These are phyloP conservation scores for Pimephales promelas DNA, from an alignment of 2,113 vertebrate species.

Conservation along the genomic window DNA sequence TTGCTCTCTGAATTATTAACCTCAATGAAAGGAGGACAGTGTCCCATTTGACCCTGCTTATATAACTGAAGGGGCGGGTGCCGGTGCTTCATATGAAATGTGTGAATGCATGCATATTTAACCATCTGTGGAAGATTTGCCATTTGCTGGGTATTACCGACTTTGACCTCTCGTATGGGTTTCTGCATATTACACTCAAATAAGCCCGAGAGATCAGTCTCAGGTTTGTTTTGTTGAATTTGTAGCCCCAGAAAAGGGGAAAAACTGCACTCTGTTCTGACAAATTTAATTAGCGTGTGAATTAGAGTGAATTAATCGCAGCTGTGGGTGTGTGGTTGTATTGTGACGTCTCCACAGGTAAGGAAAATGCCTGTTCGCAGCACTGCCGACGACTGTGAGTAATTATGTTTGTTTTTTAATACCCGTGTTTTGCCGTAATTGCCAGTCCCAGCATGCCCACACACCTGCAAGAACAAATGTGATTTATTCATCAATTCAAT, in stretches of 20 bases:
- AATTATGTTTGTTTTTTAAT: constrained; percentile 52
- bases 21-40: constrained; percentile 54
- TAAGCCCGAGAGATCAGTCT: neutral
- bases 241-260: neutral
- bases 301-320: constrained; percentile 25
- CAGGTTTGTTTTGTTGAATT: neutral
- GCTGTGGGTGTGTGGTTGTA: constrained; percentile 16
- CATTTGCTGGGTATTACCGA: constrained; percentile 44
- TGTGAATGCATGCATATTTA: constrained; percentile 53
- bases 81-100: constrained; percentile 40
- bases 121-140: constrained; percentile 49
- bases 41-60: constrained; percentile 53
- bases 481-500: constrained; percentile 66
- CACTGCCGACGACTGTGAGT: constrained; percentile 2
- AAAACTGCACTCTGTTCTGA: constrained; percentile 8
- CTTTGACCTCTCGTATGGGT: constrained; percentile 30
- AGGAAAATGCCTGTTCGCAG: constrained; percentile 8
- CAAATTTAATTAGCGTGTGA: constrained; percentile 46
- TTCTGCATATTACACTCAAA: neutral
- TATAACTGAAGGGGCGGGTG: constrained; percentile 47
- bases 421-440: constrained; percentile 48
- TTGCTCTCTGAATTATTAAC: constrained; percentile 71
- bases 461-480: constrained; percentile 52
- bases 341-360: constrained; percentile 40
- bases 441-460: constrained; percentile 48